Conservation (phyloP, 2,888 invertebrate genomes). For the Pristionchus arcanus region DNA sequence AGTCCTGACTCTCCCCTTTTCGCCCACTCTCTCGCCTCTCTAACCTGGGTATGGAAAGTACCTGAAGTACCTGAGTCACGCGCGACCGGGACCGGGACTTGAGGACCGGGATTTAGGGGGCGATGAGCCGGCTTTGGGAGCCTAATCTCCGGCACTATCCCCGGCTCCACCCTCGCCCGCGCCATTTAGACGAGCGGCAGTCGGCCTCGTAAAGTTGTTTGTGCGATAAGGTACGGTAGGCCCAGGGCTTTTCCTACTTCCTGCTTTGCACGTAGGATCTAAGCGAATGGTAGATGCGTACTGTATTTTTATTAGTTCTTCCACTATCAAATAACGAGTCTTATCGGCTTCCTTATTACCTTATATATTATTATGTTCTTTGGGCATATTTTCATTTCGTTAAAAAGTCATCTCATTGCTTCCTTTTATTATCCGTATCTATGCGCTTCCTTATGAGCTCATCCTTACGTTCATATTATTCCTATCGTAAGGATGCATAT, state of each 20-base stretch:
- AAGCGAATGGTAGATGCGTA: too few relatives aligned
- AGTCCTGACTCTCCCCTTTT: neutral
- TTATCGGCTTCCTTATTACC: too few relatives aligned
- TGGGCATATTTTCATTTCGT: too few relatives aligned
- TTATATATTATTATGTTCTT: too few relatives aligned
- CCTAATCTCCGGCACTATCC: slow-evolving; percentile 41
- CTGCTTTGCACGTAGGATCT: neutral
- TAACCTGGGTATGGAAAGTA: too few relatives aligned
- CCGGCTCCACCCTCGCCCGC: slow-evolving; percentile 33
- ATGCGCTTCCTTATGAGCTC: neutral
- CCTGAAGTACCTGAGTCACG: slow-evolving; percentile 23
- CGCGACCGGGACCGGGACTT: neutral
- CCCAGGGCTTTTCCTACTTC: neutral
- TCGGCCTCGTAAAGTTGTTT: neutral
- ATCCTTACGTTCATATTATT: neutral
- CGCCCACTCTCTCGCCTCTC: neutral
- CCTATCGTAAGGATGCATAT: too few relatives aligned
- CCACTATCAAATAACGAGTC: too few relatives aligned
- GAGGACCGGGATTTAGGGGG: slow-evolving; percentile 11
- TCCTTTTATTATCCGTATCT: neutral
- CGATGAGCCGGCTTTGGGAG: neutral
- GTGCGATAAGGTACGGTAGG: slow-evolving; percentile 16
- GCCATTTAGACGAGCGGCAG: neutral
- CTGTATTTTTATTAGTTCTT: too few relatives aligned
- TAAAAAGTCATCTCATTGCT: too few relatives aligned